Evolutionary conservation across 2,888 invertebrate genomes (phyloP), one percentile per base, ranked within the genome.

Genomic region (Drosophila villosipedis): DNA sequence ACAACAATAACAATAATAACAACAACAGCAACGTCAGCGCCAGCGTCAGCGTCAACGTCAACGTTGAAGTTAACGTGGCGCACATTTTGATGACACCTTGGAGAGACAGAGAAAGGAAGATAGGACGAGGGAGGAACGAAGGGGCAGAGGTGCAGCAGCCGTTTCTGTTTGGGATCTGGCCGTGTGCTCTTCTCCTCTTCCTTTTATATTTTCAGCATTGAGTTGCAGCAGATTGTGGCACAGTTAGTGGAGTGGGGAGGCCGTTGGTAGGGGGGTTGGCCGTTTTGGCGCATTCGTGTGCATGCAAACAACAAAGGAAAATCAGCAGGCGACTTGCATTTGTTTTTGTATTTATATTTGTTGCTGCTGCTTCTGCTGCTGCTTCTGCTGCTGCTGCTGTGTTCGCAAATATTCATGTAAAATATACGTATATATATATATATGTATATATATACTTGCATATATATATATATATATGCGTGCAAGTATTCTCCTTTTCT

Each of bases 61-160:
- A 61, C 75, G 76, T 76, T 78, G 80, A 76, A 79, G 73, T 76
- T 84, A 82, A 78, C 81, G 73, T 74, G 76, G 75, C 69, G 68
- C 69, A 78, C 68, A 89, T 82, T 89, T 89, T 83, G 82, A 89
- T 85, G 87, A 82, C 74, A 82, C 89, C 87, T 86, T 78, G 63
- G 89, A 76, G 71, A 16, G 35, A 59, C 66, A 58, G 59, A 60
- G 73, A 55, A 66, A 55, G 43, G 14, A 22, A 57, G 63, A 61
- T 52, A 50, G 73, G 47, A 30, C 19, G 28, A 35, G 49, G 43
- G 66, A 52, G 43, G 52, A 67, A 12, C 43, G n/a, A 22, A 22
- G 47, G 47, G 14, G 47, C 43, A 62, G 64, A 76, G 78, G 58
- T 78, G 81, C 82, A 70, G 55, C 71, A 75, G 66, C 68, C 63